These are phyloP conservation scores for Aotus griseimembra DNA, from an alignment of 2,797 vertebrate species.

Conservation along the genomic window DNA sequence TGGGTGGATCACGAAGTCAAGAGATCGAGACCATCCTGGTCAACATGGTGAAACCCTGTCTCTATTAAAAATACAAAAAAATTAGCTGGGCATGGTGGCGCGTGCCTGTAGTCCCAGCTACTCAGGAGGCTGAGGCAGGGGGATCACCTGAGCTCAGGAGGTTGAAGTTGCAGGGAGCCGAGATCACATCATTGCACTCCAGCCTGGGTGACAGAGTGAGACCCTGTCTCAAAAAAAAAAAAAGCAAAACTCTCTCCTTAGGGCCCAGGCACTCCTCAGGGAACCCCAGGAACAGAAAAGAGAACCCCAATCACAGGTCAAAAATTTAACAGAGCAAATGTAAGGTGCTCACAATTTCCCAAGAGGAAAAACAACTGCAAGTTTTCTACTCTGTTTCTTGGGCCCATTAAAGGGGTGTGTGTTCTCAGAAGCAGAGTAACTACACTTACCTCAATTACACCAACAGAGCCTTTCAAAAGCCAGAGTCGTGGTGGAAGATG, in stretches of 20 bases:
- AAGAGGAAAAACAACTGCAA: neutral
- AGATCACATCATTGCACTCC: neutral
- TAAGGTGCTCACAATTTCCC: neutral
- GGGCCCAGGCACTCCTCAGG: neutral
- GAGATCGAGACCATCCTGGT: neutral
- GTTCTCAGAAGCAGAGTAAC: neutral
- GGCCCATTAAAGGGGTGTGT: neutral
- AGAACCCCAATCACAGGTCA: neutral
- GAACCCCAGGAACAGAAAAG: neutral
- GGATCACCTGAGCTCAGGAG: neutral
- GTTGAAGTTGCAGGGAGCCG: neutral
- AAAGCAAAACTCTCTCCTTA: neutral
- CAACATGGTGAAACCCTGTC: neutral
- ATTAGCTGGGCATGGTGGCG: neutral
- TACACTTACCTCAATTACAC: neutral
- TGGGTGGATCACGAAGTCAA: neutral
- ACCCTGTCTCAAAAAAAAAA: neutral
- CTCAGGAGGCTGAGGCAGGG: neutral
- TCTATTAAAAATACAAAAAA: neutral
- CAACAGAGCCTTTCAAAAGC: neutral
- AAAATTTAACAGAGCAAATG: neutral
- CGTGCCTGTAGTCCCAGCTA: neutral
- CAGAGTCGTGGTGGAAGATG: fast-evolving
- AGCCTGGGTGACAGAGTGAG: neutral
- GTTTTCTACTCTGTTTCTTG: neutral